Evolutionary conservation across 2,113 vertebrate genomes (phyloP).

Genomic region (Melierax canorus): DNA sequence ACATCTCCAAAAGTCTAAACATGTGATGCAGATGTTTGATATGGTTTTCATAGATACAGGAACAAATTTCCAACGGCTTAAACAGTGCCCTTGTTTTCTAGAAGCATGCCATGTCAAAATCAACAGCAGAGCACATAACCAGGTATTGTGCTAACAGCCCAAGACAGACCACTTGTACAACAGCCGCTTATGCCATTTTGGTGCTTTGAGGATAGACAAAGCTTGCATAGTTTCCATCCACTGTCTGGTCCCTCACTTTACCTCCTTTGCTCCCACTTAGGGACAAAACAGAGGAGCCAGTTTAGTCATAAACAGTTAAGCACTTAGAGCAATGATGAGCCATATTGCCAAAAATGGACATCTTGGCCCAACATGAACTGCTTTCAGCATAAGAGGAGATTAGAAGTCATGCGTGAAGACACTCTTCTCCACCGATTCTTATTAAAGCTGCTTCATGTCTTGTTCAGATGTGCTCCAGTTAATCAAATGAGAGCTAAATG

Average conservation of each 20-base stretch:
- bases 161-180: background rate
- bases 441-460: background rate
- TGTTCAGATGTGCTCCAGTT: background rate
- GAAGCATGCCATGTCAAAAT: background rate
- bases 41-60: rapidly evolving
- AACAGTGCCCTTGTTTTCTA: background rate
- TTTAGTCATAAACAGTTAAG: background rate
- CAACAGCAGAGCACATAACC: rapidly evolving
- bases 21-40: rapidly evolving
- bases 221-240: background rate
- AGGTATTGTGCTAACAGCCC: rapidly evolving
- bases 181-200: background rate
- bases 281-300: background rate
- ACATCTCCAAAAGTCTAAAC: background rate
- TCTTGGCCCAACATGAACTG: background rate
- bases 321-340: background rate
- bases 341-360: background rate
- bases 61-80: background rate
- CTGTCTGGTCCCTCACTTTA: background rate
- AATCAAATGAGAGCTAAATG: background rate
- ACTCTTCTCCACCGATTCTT: background rate
- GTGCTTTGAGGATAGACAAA: background rate
- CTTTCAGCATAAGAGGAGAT: rapidly evolving
- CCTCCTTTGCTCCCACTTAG: background rate
- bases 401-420: background rate